phyloP scores from a whole-genome alignment of 2,113 vertebrate species.

The Narcine bancroftii region DNA sequence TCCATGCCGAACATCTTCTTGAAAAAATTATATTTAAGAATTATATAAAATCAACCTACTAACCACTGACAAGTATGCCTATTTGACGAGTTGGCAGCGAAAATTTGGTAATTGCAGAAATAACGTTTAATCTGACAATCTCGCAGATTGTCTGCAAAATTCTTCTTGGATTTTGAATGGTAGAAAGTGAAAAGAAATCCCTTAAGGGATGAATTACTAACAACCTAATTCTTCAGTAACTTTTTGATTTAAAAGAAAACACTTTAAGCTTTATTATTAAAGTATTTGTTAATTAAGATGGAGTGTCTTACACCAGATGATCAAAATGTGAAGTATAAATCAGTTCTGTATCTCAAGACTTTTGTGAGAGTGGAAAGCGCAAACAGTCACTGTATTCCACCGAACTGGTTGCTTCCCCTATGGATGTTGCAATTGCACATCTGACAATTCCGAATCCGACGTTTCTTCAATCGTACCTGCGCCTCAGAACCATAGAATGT shows the following conservation, averaged over 20 bases:
- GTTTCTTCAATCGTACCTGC: too few relatives aligned
- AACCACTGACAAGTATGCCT: background rate
- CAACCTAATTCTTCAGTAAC: background rate
- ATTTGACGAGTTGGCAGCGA: background rate
- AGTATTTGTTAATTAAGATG: background rate
- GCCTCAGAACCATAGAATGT: too few relatives aligned
- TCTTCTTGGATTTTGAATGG: background rate
- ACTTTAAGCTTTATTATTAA: background rate
- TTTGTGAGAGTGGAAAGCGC: too few relatives aligned
- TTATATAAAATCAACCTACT: too few relatives aligned
- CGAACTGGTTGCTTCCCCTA: too few relatives aligned
- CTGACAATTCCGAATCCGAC: too few relatives aligned
- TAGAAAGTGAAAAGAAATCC: conserved; percentile 21
- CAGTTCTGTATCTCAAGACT: background rate
- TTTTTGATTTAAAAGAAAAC: background rate
- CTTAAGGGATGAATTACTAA: conserved; percentile 1
- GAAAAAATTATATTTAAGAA: background rate
- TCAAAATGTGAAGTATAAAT: background rate
- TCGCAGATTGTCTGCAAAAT: conserved; percentile 11
- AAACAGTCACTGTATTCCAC: too few relatives aligned
- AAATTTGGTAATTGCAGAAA: conserved; percentile 19
- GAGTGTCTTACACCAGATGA: background rate
- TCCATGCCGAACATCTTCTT: too few relatives aligned
- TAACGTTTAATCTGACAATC: background rate
- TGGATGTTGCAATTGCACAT: too few relatives aligned